Conservation (phyloP, 1,140 invertebrate species). For the Orchesella cincta region DNA sequence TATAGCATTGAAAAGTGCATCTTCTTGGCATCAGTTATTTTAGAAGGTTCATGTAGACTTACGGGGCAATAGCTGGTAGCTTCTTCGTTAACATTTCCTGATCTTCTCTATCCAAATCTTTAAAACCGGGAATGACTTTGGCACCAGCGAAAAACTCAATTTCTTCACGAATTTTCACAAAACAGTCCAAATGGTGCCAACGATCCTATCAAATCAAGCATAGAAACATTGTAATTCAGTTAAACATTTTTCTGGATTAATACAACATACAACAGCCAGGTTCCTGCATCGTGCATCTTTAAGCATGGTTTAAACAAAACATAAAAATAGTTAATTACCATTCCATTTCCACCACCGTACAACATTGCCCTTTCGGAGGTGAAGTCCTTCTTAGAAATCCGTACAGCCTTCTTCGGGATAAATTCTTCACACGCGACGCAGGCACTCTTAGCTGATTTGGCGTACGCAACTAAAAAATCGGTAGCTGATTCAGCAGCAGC, state of each 20-base stretch:
- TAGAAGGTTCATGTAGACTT: not conserved
- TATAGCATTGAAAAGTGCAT: not conserved
- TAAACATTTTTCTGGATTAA: too few species aligned
- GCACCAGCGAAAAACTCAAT: conserved; percentile 74
- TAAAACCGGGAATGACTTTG: conserved; percentile 70
- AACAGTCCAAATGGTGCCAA: conserved; percentile 94
- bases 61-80: conserved; percentile 58
- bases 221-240: not conserved
- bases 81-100: conserved; percentile 68
- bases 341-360: conserved; percentile 66
- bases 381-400: conserved; percentile 84
- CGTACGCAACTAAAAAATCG: conserved; percentile 83
- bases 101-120: conserved; percentile 72
- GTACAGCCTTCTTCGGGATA: conserved; percentile 78
- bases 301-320: not conserved
- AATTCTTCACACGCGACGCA: conserved; percentile 84
- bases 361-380: conserved; percentile 75
- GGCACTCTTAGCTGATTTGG: conserved; percentile 77
- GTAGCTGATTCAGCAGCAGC: conserved; percentile 51
- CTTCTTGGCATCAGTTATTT: too few species aligned
- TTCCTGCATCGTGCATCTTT: not conserved
- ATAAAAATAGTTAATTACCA: conserved; percentile 52
- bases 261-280: not conserved
- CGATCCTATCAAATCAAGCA: conserved; percentile 55
- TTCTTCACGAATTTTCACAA: conserved; percentile 74